These are phyloP conservation scores for Coenonympha glycerion DNA, from an alignment of 2,888 invertebrate genomes.

Conservation along the genomic window DNA sequence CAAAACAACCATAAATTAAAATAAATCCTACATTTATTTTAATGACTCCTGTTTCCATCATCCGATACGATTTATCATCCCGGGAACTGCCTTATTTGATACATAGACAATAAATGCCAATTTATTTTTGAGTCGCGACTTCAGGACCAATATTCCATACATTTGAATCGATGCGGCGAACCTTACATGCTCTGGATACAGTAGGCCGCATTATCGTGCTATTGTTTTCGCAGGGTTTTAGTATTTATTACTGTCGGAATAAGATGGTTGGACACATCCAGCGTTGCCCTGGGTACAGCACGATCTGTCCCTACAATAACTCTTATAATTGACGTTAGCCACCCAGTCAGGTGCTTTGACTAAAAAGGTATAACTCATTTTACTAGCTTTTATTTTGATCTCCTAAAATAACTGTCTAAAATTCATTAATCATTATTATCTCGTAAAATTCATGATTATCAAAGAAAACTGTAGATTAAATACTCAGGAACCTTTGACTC, in stretches of 20 bases:
- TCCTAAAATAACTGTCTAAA: too few species aligned
- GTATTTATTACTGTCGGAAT: slow-evolving; percentile 15
- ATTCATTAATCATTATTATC: too few species aligned
- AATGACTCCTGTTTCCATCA: slow-evolving; percentile 7
- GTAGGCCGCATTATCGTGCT: not conserved
- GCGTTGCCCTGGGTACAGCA: slow-evolving; percentile 33
- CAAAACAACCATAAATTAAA: not conserved
- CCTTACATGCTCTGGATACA: slow-evolving; percentile 46
- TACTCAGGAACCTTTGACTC: too few species aligned
- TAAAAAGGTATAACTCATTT: slow-evolving; percentile 18
- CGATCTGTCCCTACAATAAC: slow-evolving; percentile 69
- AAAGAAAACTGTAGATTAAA: too few species aligned
- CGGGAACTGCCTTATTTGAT: slow-evolving; percentile 9
- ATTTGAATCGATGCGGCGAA: slow-evolving; percentile 31
- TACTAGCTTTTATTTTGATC: too few species aligned
- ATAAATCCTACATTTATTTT: slow-evolving; percentile 1
- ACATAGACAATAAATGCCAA: slow-evolving; percentile 22
- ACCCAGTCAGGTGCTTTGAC: slow-evolving; percentile 44
- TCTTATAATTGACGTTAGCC: slow-evolving; percentile 68
- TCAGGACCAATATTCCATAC: slow-evolving; percentile 21
- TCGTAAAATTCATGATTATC: too few species aligned
- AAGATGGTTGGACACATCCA: slow-evolving; percentile 10
- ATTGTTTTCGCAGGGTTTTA: slow-evolving; percentile 4
- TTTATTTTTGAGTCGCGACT: slow-evolving; percentile 22
- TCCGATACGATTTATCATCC: slow-evolving; percentile 10